Conservation (phyloP, 2,888 invertebrate species). For the Drosophila kuntzei region DNA sequence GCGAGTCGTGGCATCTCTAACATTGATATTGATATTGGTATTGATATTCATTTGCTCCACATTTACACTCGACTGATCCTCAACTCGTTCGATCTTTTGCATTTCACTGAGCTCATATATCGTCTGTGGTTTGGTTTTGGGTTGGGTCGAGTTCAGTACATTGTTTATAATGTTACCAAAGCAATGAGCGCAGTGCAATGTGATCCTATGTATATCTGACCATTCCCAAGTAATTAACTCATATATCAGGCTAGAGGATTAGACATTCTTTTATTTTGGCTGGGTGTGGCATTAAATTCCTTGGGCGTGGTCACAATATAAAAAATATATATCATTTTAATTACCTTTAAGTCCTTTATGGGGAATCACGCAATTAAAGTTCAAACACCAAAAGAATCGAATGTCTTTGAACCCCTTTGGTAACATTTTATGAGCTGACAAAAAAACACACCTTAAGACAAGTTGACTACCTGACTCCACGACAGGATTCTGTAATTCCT, state of each 20-base stretch:
- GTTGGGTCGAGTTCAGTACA: constrained; percentile 23
- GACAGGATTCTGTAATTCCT: constrained; percentile 66
- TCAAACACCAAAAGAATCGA: constrained; percentile 35
- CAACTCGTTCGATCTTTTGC: constrained; percentile 33
- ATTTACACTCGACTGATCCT: constrained; percentile 58
- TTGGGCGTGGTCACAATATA: constrained; percentile 44
- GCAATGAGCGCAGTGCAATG: constrained; percentile 26
- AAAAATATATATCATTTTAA: constrained; percentile 67
- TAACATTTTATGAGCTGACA: constrained; percentile 41
- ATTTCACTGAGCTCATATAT: constrained; percentile 56
- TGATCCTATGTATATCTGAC: constrained; percentile 22
- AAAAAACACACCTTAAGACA: constrained; percentile 45
- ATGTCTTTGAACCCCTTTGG: constrained; percentile 54
- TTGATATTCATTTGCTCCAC: constrained; percentile 62
- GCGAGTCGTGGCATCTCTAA: constrained; percentile 28
- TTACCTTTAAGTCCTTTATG: constrained; percentile 65
- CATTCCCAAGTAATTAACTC: constrained; percentile 41
- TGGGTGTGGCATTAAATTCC: constrained; percentile 13
- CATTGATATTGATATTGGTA: constrained; percentile 62
- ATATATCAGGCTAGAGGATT: constrained; percentile 21
- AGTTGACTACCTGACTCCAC: constrained; percentile 60
- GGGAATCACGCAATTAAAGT: constrained; percentile 69
- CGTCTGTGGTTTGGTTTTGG: constrained; percentile 67
- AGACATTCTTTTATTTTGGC: not conserved
- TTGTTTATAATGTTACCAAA: constrained; percentile 26